phyloP scores from a whole-genome alignment of 2,888 invertebrate genomes.

The Mamestra brassicae region DNA sequence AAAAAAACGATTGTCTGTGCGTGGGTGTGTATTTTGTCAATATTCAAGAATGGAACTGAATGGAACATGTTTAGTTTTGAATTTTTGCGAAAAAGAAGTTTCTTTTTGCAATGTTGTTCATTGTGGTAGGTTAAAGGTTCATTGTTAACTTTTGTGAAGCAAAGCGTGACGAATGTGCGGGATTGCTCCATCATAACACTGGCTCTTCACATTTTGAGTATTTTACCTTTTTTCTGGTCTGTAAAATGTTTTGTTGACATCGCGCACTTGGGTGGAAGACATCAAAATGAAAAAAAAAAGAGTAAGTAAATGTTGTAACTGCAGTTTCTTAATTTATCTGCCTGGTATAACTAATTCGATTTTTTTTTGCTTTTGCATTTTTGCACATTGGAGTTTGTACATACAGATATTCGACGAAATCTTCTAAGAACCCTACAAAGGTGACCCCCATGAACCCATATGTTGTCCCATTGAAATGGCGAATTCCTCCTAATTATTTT shows the following conservation, averaged over 20 bases:
- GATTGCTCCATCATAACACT: conserved; percentile 58
- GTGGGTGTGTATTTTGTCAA: conserved; percentile 64
- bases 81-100: conserved; percentile 46
- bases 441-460: too few species aligned
- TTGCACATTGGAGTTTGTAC: too few species aligned
- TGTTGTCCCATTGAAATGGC: too few species aligned
- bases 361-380: too few species aligned
- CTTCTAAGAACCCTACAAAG: too few species aligned
- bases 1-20: conserved; percentile 50
- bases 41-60: conserved; percentile 51
- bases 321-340: too few species aligned
- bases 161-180: conserved; percentile 59
- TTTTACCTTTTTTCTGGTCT: conserved; percentile 3
- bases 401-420: too few species aligned
- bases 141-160: conserved; percentile 59
- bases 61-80: conserved; percentile 42
- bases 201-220: conserved; percentile 33
- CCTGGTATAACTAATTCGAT: too few species aligned
- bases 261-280: not conserved
- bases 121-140: conserved; percentile 64
- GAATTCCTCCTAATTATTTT: too few species aligned
- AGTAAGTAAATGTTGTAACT: too few species aligned
- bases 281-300: not conserved
- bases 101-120: conserved; percentile 63
- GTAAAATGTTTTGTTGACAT: conserved; percentile 29